Base-by-base conservation (phyloP, 2,888 invertebrate species). In the Diarsia mendica region DNA sequence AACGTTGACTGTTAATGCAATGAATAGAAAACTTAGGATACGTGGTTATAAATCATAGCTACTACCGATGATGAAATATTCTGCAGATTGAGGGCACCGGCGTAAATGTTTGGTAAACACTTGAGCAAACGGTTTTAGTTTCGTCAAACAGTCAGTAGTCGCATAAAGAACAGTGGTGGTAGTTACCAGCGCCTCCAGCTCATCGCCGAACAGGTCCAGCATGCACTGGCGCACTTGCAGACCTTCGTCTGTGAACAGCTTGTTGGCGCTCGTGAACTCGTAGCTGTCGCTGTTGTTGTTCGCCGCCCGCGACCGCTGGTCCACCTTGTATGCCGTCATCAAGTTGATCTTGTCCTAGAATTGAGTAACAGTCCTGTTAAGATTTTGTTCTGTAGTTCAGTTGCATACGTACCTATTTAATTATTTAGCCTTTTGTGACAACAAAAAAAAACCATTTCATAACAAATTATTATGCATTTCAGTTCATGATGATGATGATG, bases 221-320 rank as follows among this genome's bases (percentile, higher is more conserved):
- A 98, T 97, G 90, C 98, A 99, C 20, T 97, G 97, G 5, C 97
- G 96, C 33, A 98, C 95, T 51, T 96, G 94, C 72, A 97, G 94
- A 3, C 94, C 92, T 5, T 96, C 91, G 70, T 97, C 97, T 6
- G 98, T 97, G 94, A 98, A 99, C 83, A 99, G 95, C 85, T 97
- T 97, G 94, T 98, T 98, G 44, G 98, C 98, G 77, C 97, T 97
- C 8, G 96, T 97, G 91, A 98, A 98, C 91, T 98, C 98, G 88
- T 98, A 97, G 82, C 97, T 97, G 3, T 96, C 96, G 20, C 97
- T 97, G 80, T 96, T 95, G 74, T 97, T 95, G 82, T 97, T 96
- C 11, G 93, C 89, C 2, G 89, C 82, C 0, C 97, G 97, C 6
- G 96, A 90, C n/a, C 96, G 94, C 91, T 97, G 98, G 93, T 98